Evolutionary conservation across 2,113 vertebrate genomes (phyloP).

Genomic region (Sorex fumeus): DNA sequence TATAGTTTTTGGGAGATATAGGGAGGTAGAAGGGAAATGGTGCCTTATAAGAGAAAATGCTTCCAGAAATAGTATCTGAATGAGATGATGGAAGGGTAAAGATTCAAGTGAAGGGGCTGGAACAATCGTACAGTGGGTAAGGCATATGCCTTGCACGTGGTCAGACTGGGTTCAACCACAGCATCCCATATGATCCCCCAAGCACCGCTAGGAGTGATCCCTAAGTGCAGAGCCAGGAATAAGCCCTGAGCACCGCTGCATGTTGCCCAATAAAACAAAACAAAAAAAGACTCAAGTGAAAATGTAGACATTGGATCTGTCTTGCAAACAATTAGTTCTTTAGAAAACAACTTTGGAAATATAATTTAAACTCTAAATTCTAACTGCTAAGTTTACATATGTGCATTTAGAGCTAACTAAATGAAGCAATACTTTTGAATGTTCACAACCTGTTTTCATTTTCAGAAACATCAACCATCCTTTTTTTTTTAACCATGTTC

Average conservation of each 20-base stretch:
- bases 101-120: conserved; percentile 12
- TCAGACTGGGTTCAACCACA: too few relatives aligned
- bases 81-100: conserved; percentile 10
- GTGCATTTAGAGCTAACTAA: conserved; percentile 11
- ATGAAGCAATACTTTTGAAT: not conserved
- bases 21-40: not conserved
- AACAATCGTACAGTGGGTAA: too few relatives aligned
- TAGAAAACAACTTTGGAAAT: conserved; percentile 17
- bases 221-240: too few relatives aligned
- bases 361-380: conserved; percentile 32
- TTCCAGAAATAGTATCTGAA: not conserved
- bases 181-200: too few relatives aligned
- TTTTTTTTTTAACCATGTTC: conserved; percentile 24
- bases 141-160: too few relatives aligned
- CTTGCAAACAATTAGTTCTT: conserved; percentile 11
- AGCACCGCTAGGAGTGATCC: too few relatives aligned
- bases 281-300: too few relatives aligned
- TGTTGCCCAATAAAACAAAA: too few relatives aligned
- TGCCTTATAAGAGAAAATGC: conserved; percentile 27
- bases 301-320: not conserved
- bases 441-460: not conserved
- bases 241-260: too few relatives aligned
- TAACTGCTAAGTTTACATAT: not conserved
- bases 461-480: conserved; percentile 46
- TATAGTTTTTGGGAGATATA: not conserved